Conservation (phyloP, 2,797 vertebrate genomes). For the Parambassis ranga region DNA sequence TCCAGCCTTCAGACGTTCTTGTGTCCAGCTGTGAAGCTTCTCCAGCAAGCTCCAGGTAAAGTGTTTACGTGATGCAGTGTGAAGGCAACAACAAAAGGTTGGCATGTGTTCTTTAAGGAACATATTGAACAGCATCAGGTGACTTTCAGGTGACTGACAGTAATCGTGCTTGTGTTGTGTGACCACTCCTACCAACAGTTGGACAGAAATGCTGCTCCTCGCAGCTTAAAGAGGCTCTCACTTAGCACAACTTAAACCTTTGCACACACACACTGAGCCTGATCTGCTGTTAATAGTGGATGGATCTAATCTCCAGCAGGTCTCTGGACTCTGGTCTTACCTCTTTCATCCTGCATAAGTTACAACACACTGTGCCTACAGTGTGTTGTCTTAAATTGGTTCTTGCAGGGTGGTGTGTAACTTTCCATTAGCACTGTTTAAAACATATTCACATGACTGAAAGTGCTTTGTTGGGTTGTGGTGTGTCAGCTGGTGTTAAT, state of each 20-base stretch:
- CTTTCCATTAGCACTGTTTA: not conserved
- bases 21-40: constrained; percentile 73
- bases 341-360: no score
- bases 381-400: constrained; percentile 6
- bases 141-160: constrained; percentile 8
- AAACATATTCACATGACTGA: constrained; percentile 43
- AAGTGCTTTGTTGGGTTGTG: constrained; percentile 23
- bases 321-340: no score
- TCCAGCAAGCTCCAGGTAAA: constrained; percentile 78
- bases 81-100: no score
- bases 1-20: constrained; percentile 88
- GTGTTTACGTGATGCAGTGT: no score
- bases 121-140: not conserved
- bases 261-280: not conserved
- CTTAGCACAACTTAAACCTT: constrained; percentile 37
- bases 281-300: constrained; percentile 47
- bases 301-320: constrained; percentile 33
- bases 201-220: constrained; percentile 37
- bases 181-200: not conserved
- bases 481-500: constrained; percentile 58
- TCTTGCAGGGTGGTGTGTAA: constrained; percentile 3
- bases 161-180: not conserved
- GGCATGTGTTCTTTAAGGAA: not conserved
- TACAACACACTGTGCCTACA: no score
- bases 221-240: constrained; percentile 23